phyloP scores from a whole-genome alignment of 2,797 vertebrate genomes.

The Carcharodon carcharias region DNA sequence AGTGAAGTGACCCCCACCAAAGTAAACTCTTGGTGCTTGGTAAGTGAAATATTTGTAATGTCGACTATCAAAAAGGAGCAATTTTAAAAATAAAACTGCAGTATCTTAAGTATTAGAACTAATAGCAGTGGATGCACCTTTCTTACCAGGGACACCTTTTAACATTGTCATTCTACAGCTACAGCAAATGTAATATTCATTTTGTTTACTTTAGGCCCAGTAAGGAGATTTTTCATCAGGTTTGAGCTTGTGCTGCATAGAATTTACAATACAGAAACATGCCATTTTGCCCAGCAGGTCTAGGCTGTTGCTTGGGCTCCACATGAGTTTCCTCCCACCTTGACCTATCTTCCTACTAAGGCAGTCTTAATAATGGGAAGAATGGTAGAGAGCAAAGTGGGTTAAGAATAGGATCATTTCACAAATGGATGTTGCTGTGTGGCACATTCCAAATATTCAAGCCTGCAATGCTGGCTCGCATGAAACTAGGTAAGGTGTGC shows the following conservation, averaged over 20 bases:
- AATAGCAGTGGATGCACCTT: neutral
- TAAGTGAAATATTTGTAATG: neutral
- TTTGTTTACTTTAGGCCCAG: neutral
- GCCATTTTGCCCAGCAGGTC: neutral
- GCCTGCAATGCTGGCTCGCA: neutral
- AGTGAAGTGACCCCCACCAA: neutral
- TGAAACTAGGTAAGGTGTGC: neutral
- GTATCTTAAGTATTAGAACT: neutral
- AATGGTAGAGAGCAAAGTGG: neutral
- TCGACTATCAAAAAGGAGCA: neutral
- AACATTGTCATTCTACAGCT: neutral
- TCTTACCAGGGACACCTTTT: neutral
- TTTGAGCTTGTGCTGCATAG: neutral
- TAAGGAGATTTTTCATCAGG: neutral
- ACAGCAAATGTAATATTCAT: neutral
- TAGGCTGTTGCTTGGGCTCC: neutral
- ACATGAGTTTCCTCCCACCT: neutral
- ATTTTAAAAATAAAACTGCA: neutral
- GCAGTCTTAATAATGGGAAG: neutral
- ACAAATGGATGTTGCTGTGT: neutral
- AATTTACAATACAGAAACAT: neutral
- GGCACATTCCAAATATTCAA: neutral
- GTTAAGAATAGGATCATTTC: neutral
- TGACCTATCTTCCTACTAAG: too few species aligned
- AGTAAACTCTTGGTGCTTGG: neutral